Evolutionary conservation across 2,888 invertebrate species (phyloP).

Genomic region (Apotomis capreana): DNA sequence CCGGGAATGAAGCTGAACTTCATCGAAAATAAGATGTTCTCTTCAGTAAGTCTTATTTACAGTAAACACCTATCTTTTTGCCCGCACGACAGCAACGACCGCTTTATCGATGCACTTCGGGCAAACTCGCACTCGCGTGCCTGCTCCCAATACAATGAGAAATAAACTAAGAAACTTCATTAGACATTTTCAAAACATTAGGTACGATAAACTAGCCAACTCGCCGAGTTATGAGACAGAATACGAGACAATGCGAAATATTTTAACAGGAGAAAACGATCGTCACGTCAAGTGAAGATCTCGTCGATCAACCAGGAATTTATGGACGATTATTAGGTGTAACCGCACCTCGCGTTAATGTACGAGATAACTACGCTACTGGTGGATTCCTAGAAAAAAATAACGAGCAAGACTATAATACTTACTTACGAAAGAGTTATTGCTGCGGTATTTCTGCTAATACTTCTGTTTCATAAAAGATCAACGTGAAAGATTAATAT

Average conservation of each 20-base stretch:
- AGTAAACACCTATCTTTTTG: too few relatives aligned
- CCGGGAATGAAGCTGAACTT: too few relatives aligned
- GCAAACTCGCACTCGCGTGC: background rate
- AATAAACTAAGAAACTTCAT: background rate
- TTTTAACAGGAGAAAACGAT: slow-evolving; percentile 26
- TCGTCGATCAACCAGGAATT: slow-evolving; percentile 13
- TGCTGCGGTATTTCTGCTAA: too few relatives aligned
- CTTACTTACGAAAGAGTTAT: too few relatives aligned
- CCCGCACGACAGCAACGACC: too few relatives aligned
- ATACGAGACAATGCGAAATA: slow-evolving; percentile 7
- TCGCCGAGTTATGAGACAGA: slow-evolving; percentile 5
- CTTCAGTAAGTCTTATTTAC: too few relatives aligned
- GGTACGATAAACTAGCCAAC: slow-evolving; percentile 5
- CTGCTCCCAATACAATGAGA: background rate
- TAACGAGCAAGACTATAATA: too few relatives aligned
- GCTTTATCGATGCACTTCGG: too few relatives aligned
- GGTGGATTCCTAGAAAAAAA: background rate
- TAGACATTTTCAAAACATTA: background rate
- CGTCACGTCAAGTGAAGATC: slow-evolving; percentile 5
- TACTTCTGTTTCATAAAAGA: too few relatives aligned
- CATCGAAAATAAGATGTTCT: too few relatives aligned
- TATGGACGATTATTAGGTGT: slow-evolving; percentile 17
- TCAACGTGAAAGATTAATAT: too few relatives aligned
- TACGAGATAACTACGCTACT: background rate
- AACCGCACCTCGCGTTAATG: slow-evolving; percentile 12